Base-by-base conservation (phyloP, 2,888 invertebrate species). In the Stenodema calcarata region DNA sequence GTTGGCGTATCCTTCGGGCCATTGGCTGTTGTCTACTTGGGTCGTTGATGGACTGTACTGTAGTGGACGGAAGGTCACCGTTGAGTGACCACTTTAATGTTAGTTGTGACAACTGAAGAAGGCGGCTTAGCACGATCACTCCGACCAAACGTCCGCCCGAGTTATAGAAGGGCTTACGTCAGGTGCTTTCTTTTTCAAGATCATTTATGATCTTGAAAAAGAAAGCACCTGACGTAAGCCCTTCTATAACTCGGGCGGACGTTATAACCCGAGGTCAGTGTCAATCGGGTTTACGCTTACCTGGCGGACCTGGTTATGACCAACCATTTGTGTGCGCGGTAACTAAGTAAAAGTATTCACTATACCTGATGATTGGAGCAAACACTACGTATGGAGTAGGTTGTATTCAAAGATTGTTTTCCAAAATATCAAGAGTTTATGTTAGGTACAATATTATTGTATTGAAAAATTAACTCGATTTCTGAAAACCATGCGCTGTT, bases 121-220 rank as follows among this genome's bases (percentile, higher is more conserved):
- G 16, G 54, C 54, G 54, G 18, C 62, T 62, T 23, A 62, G 62
- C 62, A 62, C 62, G 23, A 62, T 62, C 62, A 23, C 62, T 62
- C 27, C 62, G 62, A 23, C 62, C 62, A 35, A n/a, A 35, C 35
- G 62, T 11, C 62, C 62, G 62, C 62, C 62, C 18, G 23, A 62
- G 62, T 62, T 62, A 62, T 27, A 18, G 18, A 11, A 23, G 23
- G 62, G 18, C 62, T 62, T 62, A 27, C 23, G 62, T 62, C 62
- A 62, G 62, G n/a, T 23, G 62, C 62, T 62, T 62, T 62, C 62
- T 62, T 62, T 62, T 62, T 62, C 62, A 62, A 62, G 62, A 62
- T 62, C 62, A 62, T n/a, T n/a, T n/a, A n/a, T 62, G 62, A 62
- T 62, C 62, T 62, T 62, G 62, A 62, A 62, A 62, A 62, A 62